These are phyloP conservation scores for Megaleporinus macrocephalus DNA, from an alignment of 2,113 vertebrate species.

Conservation along the genomic window DNA sequence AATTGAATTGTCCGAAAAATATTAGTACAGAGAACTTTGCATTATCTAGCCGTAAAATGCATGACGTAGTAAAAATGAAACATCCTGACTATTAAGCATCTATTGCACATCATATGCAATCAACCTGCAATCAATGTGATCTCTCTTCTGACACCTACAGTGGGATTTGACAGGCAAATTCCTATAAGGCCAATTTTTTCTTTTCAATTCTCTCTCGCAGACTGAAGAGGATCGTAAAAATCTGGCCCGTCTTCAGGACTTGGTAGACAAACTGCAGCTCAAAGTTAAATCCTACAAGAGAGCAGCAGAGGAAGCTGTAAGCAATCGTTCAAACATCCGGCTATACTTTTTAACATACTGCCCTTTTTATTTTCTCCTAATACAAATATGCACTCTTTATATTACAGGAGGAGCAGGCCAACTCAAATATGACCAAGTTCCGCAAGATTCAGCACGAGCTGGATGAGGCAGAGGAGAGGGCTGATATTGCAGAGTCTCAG, in stretches of 20 bases:
- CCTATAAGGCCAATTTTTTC: background rate
- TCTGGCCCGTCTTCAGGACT: constrained; percentile 75
- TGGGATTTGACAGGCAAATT: background rate
- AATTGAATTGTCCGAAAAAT: no score
- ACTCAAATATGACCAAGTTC: constrained; percentile 65
- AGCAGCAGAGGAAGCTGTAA: constrained; percentile 72
- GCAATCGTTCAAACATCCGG: constrained; percentile 35
- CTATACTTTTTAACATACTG: background rate
- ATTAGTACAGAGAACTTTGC: no score
- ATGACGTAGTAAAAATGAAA: no score
- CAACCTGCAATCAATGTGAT: no score
- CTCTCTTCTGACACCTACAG: background rate
- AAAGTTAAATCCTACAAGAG: constrained; percentile 82
- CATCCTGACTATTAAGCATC: background rate
- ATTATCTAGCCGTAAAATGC: no score
- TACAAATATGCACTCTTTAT: constrained; percentile 13
- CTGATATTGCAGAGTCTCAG: constrained; percentile 76
- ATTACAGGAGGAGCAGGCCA: constrained; percentile 60
- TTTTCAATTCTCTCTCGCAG: constrained; percentile 8
- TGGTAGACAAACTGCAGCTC: constrained; percentile 80
- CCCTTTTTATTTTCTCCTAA: background rate
- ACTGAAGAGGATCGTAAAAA: constrained; percentile 78
- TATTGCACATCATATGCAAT: no score
- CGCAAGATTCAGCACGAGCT: constrained; percentile 75
- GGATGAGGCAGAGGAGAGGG: constrained; percentile 75